A percentile compares a stretch with the other conserved stretches of the same genome.
Conservation (phyloP, 2,797 vertebrate species). For the Eospalax fontanierii region DNA sequence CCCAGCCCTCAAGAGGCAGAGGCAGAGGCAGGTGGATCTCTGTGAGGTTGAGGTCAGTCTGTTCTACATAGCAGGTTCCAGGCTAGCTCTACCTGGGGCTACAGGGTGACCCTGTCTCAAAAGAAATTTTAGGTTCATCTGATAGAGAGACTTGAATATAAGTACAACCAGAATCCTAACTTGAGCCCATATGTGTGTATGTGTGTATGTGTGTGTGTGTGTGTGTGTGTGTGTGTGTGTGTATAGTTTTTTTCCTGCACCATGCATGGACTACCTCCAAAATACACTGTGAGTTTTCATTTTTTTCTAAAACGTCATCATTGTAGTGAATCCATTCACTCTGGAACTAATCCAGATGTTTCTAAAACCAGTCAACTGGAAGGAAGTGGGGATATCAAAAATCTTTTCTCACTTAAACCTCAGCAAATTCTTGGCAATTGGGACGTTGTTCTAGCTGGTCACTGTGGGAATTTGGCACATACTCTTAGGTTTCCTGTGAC, state of each 20-base stretch:
- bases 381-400: constrained; percentile 61
- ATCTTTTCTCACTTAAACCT: constrained; percentile 34
- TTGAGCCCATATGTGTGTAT: not conserved
- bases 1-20: not conserved
- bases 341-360: constrained; percentile 66
- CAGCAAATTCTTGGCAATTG: not conserved
- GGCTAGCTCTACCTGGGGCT: too few species aligned
- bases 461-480: not conserved
- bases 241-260: constrained; percentile 32
- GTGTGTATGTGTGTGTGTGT: not conserved
- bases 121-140: not conserved
- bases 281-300: constrained; percentile 71
- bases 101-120: too few species aligned
- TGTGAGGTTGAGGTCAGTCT: too few species aligned
- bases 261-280: not conserved
- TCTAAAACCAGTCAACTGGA: constrained; percentile 67
- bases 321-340: constrained; percentile 60
- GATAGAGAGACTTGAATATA: constrained; percentile 11
- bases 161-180: constrained; percentile 46
- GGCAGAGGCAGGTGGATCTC: too few species aligned
- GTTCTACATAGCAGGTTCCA: too few species aligned
- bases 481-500: not conserved
- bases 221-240: not conserved
- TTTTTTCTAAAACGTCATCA: constrained; percentile 68
- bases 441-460: not conserved